A percentile compares a stretch with the other conserved stretches of the same genome.
Evolutionary conservation across 2,888 invertebrate species (phyloP).

Genomic region (Agrochola lychnidis): DNA sequence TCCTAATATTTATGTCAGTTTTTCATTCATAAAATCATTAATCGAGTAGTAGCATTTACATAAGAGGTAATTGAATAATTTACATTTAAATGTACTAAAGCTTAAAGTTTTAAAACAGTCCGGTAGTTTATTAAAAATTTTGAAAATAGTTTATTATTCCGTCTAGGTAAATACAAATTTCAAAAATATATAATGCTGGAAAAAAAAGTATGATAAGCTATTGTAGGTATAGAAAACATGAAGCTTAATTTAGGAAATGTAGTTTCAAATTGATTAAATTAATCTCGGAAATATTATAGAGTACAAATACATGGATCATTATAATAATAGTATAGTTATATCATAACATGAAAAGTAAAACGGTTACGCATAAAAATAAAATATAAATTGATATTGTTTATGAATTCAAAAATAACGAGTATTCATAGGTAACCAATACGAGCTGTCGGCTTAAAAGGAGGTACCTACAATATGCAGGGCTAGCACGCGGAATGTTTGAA

Average conservation of each 20-base stretch:
- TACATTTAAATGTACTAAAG: too few relatives aligned
- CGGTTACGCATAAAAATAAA: constrained; percentile 34
- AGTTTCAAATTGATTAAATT: neutral
- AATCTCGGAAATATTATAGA: neutral
- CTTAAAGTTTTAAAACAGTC: too few relatives aligned
- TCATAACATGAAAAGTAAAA: constrained; percentile 4
- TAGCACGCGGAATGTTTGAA: constrained; percentile 46
- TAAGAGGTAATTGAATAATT: too few relatives aligned
- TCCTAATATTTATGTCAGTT: too few relatives aligned
- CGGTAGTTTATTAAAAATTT: too few relatives aligned
- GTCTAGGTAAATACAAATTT: too few relatives aligned
- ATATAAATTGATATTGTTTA: constrained; percentile 50
- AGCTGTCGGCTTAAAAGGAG: constrained; percentile 67
- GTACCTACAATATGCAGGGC: constrained; percentile 70
- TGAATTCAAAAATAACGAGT: constrained; percentile 64
- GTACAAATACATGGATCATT: neutral
- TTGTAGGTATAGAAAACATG: neutral
- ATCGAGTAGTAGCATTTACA: too few relatives aligned
- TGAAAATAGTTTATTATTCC: too few relatives aligned
- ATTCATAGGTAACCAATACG: constrained; percentile 64
- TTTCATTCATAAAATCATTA: too few relatives aligned
- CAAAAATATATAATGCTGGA: too few relatives aligned
- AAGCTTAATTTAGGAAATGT: neutral
- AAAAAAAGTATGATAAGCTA: neutral
- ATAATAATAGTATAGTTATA: neutral